Evolutionary conservation across 2,113 vertebrate genomes (phyloP).

Genomic region (Sitta europaea): DNA sequence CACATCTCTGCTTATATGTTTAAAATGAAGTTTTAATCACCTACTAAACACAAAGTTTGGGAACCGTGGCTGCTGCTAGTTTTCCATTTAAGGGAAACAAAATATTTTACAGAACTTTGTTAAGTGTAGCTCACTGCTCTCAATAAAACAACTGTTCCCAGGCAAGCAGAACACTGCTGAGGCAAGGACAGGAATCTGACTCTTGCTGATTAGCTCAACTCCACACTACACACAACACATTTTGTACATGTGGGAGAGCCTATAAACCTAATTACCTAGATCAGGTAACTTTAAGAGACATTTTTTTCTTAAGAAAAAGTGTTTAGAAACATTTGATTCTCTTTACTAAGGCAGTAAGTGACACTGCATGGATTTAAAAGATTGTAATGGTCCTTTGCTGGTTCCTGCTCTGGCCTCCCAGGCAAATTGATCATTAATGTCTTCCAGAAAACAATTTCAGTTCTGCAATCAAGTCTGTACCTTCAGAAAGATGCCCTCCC

Average conservation of each 20-base stretch:
- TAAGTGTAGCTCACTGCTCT: not conserved
- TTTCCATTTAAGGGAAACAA: not conserved
- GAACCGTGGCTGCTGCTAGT: not conserved
- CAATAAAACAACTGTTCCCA: not conserved
- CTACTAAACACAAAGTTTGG: not conserved
- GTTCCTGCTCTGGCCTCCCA: not conserved
- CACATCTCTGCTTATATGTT: not conserved
- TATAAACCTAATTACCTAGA: not conserved
- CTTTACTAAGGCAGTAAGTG: not conserved
- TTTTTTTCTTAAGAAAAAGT: not conserved
- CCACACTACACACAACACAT: not conserved
- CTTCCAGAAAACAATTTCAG: not conserved
- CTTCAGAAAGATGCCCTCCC: not conserved
- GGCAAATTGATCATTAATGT: fast-evolving
- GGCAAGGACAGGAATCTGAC: not conserved
- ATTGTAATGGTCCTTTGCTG: not conserved
- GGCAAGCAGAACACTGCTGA: not conserved
- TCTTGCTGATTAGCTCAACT: not conserved
- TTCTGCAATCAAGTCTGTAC: not conserved
- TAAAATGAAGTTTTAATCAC: not conserved
- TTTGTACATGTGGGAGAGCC: not conserved
- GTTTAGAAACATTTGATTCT: not conserved
- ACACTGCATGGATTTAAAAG: not conserved
- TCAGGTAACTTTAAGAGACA: not conserved
- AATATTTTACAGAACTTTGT: not conserved